Evolutionary conservation across 2,888 invertebrate genomes (phyloP).

Genomic region (Mythimna impura): DNA sequence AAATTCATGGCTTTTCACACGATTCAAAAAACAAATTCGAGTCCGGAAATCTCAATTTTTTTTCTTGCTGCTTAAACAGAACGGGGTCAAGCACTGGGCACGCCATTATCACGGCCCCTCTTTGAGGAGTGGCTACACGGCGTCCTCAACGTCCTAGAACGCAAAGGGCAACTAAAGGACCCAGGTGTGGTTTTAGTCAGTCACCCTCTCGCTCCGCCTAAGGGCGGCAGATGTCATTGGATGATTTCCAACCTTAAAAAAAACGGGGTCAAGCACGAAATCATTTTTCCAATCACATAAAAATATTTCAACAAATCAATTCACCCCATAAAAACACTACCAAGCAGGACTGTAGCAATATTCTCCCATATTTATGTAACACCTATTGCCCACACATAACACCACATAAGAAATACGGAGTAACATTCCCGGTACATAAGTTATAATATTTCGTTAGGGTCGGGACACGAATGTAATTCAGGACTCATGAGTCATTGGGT

Average conservation of each 20-base stretch:
- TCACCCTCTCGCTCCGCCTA: too few species aligned
- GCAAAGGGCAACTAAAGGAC: too few species aligned
- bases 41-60: too few species aligned
- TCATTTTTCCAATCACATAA: not conserved
- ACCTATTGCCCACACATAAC: conserved; percentile 35
- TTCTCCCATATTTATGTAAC: conserved; percentile 33
- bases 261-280: not conserved
- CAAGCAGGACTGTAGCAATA: conserved; percentile 16
- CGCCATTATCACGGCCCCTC: too few species aligned
- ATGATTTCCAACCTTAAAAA: too few species aligned
- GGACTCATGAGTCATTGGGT: conserved; percentile 20
- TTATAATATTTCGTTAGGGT: conserved; percentile 39
- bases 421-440: conserved; percentile 5
- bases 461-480: conserved; percentile 23
- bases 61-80: too few species aligned
- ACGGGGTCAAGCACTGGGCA: not conserved
- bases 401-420: not conserved
- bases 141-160: too few species aligned
- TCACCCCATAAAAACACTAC: conserved; percentile 14
- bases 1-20: too few species aligned
- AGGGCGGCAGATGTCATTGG: too few species aligned
- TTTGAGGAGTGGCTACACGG: too few species aligned
- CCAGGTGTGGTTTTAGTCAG: too few species aligned
- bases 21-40: too few species aligned
- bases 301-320: conserved; percentile 11